These are phyloP conservation scores for Brachyrhaphis roseni DNA, from an alignment of 2,797 vertebrate genomes.

Conservation along the genomic window DNA sequence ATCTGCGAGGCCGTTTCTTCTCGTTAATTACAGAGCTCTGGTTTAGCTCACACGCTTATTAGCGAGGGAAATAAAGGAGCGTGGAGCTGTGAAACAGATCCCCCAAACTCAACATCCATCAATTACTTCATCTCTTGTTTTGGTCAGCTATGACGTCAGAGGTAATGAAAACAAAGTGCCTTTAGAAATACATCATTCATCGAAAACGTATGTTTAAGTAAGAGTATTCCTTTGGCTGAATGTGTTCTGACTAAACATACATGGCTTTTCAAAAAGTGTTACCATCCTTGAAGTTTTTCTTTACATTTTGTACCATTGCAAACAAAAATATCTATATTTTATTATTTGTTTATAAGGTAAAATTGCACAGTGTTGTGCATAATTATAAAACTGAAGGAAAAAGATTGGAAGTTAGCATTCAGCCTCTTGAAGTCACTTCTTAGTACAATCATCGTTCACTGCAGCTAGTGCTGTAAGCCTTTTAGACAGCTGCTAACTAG, in stretches of 20 bases:
- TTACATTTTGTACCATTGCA: not conserved
- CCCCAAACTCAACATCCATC: not conserved
- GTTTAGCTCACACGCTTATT: constrained; percentile 50
- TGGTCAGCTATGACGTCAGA: not conserved
- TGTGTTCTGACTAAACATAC: not conserved
- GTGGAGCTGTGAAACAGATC: constrained; percentile 24
- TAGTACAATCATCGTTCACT: not conserved
- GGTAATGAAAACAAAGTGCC: not conserved
- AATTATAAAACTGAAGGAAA: not conserved
- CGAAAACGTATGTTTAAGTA: not conserved
- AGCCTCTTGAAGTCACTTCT: not conserved
- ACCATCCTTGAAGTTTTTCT: not conserved
- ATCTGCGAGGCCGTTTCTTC: constrained; percentile 68
- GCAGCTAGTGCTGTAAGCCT: not conserved
- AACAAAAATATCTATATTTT: not conserved
- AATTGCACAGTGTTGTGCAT: not conserved
- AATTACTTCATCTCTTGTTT: not conserved
- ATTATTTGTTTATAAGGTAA: not conserved
- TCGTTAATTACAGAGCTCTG: constrained; percentile 69
- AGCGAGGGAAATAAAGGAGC: constrained; percentile 38
- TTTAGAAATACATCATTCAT: not conserved
- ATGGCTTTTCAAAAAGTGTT: not conserved
- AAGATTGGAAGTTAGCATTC: not conserved
- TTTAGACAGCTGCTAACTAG: not conserved
- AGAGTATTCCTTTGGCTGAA: not conserved